These are phyloP conservation scores for Tortricodes alternella DNA, from an alignment of 2,888 invertebrate genomes.

Conservation along the genomic window DNA sequence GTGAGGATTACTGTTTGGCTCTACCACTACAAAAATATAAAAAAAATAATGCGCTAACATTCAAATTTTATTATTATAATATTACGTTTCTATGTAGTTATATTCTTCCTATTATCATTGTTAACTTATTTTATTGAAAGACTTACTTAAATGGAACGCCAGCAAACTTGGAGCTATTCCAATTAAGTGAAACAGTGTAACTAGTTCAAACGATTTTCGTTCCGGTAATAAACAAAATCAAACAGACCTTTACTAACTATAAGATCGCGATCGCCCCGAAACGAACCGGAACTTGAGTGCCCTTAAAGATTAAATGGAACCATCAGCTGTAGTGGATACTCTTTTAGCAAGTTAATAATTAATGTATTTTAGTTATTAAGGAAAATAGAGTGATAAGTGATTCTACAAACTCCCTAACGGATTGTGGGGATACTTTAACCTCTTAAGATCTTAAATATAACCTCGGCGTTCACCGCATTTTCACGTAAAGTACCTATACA, in stretches of 20 bases:
- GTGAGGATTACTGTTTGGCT: too few species aligned
- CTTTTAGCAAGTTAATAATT: conserved; percentile 8
- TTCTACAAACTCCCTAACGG: neutral
- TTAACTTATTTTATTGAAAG: too few species aligned
- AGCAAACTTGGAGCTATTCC: too few species aligned
- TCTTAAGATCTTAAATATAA: neutral
- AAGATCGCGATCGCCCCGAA: neutral
- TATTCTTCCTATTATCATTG: too few species aligned
- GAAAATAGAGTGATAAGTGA: neutral
- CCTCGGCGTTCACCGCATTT: neutral
- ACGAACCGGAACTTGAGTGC: neutral
- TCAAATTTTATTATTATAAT: too few species aligned
- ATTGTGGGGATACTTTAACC: neutral
- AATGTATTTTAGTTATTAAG: conserved; percentile 11
- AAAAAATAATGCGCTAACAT: too few species aligned
- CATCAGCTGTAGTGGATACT: neutral
- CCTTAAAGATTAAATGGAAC: conserved; percentile 5
- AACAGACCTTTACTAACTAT: conserved; percentile 9
- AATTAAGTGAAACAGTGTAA: conserved; percentile 9
- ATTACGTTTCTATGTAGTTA: too few species aligned
- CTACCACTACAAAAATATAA: too few species aligned
- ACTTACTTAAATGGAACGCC: too few species aligned
- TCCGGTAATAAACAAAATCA: conserved; percentile 15
- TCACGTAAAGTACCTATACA: neutral
- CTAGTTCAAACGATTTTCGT: neutral